phyloP scores from a whole-genome alignment of 2,888 invertebrate species.

The Drosophila demipolita region DNA sequence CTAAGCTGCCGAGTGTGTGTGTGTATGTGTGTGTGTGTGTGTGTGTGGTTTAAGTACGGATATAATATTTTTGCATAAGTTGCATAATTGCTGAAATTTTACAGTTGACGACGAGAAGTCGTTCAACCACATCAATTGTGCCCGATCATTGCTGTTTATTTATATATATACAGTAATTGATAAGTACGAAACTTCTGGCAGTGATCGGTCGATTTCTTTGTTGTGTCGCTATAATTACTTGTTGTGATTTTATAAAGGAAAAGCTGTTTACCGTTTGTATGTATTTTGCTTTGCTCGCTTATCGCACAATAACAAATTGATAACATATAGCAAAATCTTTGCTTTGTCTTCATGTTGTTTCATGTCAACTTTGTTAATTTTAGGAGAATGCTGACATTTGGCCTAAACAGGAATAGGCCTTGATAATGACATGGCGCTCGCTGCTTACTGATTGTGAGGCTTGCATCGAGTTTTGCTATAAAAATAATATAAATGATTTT shows the following conservation, averaged over 20 bases:
- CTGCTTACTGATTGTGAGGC: not conserved
- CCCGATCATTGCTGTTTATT: not conserved
- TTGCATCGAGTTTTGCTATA: not conserved
- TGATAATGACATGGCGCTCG: not conserved
- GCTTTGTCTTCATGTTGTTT: not conserved
- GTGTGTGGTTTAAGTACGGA: not conserved
- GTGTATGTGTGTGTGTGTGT: not conserved
- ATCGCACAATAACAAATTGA: slow-evolving; percentile 3
- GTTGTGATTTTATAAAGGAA: not conserved
- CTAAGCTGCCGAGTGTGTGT: not conserved
- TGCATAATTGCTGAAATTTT: not conserved
- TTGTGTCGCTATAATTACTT: slow-evolving; percentile 6
- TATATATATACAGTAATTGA: not conserved
- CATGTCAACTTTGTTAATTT: not conserved
- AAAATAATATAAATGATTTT: not conserved
- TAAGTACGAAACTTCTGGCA: not conserved
- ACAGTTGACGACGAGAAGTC: not conserved
- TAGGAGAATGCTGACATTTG: slow-evolving; percentile 12
- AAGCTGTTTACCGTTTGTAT: slow-evolving; percentile 11
- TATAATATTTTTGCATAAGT: not conserved
- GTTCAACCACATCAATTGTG: not conserved
- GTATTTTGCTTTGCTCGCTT: slow-evolving; percentile 4
- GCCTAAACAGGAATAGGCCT: not conserved
- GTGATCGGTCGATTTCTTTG: slow-evolving; percentile 17
- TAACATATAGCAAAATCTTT: slow-evolving; percentile 1